Evolutionary conservation across 2,113 vertebrate genomes (phyloP).

Genomic region (Electrona antarctica): DNA sequence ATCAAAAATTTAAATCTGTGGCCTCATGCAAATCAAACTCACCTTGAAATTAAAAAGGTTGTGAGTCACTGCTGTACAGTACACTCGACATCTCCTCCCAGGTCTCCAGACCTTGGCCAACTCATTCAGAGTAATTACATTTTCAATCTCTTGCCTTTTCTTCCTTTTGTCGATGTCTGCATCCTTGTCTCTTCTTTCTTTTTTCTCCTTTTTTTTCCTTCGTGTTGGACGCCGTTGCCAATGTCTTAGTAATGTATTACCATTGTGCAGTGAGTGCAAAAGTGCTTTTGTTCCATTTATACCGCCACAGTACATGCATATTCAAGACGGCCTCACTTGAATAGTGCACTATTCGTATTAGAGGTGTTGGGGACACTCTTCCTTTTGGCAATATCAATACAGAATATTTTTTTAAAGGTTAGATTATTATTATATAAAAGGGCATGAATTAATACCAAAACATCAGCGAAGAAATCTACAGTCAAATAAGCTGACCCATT

Average conservation of each 20-base stretch:
- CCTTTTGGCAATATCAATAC: background rate
- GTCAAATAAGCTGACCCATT: background rate
- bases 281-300: background rate
- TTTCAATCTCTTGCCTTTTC: no score
- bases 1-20: no score
- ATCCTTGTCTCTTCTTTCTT: background rate
- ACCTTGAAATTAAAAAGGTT: no score
- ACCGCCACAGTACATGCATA: background rate
- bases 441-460: background rate
- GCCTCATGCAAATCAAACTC: no score
- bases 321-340: background rate
- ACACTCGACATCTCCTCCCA: no score
- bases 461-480: background rate
- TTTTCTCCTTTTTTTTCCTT: background rate
- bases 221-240: background rate
- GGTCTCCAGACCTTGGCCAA: no score
- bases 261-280: background rate
- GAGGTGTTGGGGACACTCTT: no score
- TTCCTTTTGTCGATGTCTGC: no score
- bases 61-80: no score
- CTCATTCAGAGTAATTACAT: no score
- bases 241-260: background rate
- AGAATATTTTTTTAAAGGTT: background rate
- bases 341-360: no score
- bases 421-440: constrained; percentile 2